Conservation (phyloP, 1,140 invertebrate species). For the Atta texana region DNA sequence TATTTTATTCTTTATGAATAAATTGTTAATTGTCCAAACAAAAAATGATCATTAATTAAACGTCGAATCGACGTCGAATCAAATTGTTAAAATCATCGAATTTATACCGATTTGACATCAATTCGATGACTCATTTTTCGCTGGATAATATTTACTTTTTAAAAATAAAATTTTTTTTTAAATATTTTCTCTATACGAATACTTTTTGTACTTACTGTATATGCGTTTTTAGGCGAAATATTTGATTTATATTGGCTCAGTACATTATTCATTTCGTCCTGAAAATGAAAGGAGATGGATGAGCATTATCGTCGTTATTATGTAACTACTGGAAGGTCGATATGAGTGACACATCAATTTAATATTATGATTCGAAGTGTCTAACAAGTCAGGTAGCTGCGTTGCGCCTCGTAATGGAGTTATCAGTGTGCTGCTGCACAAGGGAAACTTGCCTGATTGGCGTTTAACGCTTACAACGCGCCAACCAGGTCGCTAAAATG, state of each 20-base stretch:
- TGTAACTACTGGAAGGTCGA: conserved; percentile 41
- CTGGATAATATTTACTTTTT: no score
- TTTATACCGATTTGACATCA: no score
- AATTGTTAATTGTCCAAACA: no score
- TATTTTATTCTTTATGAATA: no score
- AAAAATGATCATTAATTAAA: no score
- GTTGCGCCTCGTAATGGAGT: conserved; percentile 54
- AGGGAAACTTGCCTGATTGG: conserved; percentile 64
- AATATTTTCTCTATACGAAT: no score
- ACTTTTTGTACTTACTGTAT: not conserved
- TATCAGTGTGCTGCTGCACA: conserved; percentile 55
- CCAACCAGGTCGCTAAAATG: conserved; percentile 37
- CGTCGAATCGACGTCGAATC: no score
- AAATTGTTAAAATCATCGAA: no score
- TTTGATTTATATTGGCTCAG: not conserved
- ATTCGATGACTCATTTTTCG: no score
- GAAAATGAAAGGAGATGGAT: conserved; percentile 42
- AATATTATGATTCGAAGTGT: conserved; percentile 64
- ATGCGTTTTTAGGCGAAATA: not conserved
- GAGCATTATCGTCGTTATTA: conserved; percentile 16
- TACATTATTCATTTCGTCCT: not conserved
- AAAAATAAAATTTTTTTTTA: no score
- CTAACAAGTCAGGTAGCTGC: conserved; percentile 56
- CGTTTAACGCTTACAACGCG: conserved; percentile 52
- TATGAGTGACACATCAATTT: conserved; percentile 62